A percentile compares a stretch with the other conserved stretches of the same genome.
Conservation (phyloP, 2,888 invertebrate genomes). For the Ennomos erosarius region DNA sequence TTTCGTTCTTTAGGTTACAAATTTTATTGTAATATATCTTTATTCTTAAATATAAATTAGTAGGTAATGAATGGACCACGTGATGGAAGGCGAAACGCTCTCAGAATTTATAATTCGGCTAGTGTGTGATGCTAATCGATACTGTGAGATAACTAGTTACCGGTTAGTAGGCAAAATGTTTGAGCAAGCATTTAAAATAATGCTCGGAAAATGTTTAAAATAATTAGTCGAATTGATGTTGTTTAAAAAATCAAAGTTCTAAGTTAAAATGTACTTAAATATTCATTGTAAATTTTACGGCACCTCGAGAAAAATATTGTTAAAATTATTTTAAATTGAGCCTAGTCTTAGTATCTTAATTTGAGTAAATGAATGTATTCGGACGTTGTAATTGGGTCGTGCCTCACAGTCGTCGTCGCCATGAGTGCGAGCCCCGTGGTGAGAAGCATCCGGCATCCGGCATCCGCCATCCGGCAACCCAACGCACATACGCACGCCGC, state of each 20-base stretch:
- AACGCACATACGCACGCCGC: constrained; percentile 68
- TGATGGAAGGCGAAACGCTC: constrained; percentile 75
- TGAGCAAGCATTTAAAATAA: constrained; percentile 83
- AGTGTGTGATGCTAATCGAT: constrained; percentile 65
- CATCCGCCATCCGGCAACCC: constrained; percentile 38
- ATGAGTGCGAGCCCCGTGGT: constrained; percentile 6
- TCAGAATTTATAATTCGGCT: constrained; percentile 80
- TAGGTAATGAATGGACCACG: constrained; percentile 81
- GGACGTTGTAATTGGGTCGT: constrained; percentile 54
- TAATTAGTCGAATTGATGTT: constrained; percentile 84
- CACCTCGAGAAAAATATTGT: constrained; percentile 75
- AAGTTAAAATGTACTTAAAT: constrained; percentile 83
- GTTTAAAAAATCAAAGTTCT: constrained; percentile 83
- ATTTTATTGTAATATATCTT: constrained; percentile 82
- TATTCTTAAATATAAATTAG: constrained; percentile 68
- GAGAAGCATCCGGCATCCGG: constrained; percentile 11
- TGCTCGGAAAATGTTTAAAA: constrained; percentile 71
- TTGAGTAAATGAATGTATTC: constrained; percentile 66
- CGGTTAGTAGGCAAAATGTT: constrained; percentile 76
- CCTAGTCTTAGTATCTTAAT: constrained; percentile 83
- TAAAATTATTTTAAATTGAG: constrained; percentile 78
- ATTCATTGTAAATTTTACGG: constrained; percentile 82
- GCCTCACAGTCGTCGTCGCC: constrained; percentile 38
- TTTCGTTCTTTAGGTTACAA: constrained; percentile 83
- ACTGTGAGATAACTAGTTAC: constrained; percentile 73